Conservation (phyloP, 1,140 invertebrate species). For the Pseudomyrmex concolor region DNA sequence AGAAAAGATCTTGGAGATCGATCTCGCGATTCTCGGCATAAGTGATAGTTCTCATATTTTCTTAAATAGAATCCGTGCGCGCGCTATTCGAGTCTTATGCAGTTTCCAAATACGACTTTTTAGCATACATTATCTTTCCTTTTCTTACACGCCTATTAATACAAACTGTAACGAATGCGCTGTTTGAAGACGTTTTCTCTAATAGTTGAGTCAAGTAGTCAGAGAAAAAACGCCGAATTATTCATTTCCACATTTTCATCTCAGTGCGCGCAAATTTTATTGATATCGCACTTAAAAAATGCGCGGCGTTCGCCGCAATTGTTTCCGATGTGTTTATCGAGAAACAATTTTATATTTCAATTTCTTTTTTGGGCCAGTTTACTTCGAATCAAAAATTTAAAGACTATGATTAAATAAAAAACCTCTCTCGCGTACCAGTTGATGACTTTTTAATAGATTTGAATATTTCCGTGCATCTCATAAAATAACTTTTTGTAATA, state of each 20-base stretch:
- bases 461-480: slow-evolving; percentile 2
- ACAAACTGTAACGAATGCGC: slow-evolving; percentile 48
- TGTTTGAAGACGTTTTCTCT: slow-evolving; percentile 42
- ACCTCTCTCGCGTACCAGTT: not conserved
- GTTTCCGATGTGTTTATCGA: not conserved
- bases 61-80: slow-evolving; percentile 49
- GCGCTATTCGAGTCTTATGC: slow-evolving; percentile 48
- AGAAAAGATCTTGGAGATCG: not conserved
- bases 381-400: not conserved
- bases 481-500: slow-evolving; percentile 26
- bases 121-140: slow-evolving; percentile 34
- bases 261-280: not conserved
- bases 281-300: slow-evolving; percentile 15
- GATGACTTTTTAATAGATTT: slow-evolving; percentile 1
- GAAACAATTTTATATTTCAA: not conserved
- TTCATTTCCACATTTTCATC: slow-evolving; percentile 39
- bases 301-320: not conserved
- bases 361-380: not conserved
- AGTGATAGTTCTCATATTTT: slow-evolving; percentile 49
- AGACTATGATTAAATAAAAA: not conserved
- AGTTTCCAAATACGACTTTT: slow-evolving; percentile 41
- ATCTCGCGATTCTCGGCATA: not conserved
- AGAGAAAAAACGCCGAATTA: slow-evolving; percentile 16
- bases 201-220: slow-evolving; percentile 42
- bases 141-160: slow-evolving; percentile 37